Percentiles rank a stretch among this genome's conserved stretches.
These are phyloP conservation scores for Trissolcus brochymenae DNA, from an alignment of 2,888 invertebrate genomes.

Conservation along the genomic window DNA sequence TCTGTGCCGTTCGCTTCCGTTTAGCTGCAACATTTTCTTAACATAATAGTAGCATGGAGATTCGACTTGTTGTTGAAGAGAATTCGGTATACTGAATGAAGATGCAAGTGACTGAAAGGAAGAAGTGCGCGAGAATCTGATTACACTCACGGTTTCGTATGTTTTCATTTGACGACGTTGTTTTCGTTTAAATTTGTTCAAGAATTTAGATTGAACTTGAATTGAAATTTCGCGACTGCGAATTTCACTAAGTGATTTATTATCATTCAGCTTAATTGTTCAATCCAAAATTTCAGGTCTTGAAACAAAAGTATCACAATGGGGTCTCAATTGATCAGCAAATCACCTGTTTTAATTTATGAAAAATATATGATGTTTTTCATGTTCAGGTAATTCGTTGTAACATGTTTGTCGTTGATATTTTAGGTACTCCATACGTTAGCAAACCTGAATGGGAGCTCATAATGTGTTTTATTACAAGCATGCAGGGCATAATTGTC, in stretches of 20 bases:
- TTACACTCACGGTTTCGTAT: conserved; percentile 11
- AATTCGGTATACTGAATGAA: conserved; percentile 28
- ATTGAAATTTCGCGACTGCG: too few species aligned
- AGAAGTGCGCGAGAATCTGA: conserved; percentile 7
- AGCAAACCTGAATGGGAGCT: neutral
- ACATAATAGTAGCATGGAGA: conserved; percentile 18
- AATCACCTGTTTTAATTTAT: neutral
- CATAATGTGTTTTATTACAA: conserved; percentile 14
- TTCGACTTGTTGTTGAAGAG: conserved; percentile 35
- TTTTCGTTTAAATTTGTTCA: conserved; percentile 4
- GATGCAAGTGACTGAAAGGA: conserved; percentile 9
- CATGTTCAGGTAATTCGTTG: neutral
- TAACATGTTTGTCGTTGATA: neutral
- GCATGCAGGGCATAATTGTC: conserved; percentile 13
- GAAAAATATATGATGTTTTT: neutral
- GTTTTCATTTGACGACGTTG: conserved; percentile 8
- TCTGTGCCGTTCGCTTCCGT: conserved; percentile 17
- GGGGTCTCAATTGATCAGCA: neutral
- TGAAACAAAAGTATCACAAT: too few species aligned
- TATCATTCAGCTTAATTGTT: too few species aligned
- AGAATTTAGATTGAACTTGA: too few species aligned
- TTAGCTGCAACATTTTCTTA: conserved; percentile 16
- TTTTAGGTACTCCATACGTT: neutral
- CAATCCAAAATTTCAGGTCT: conserved; percentile 1
- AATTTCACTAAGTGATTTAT: too few species aligned